Evolutionary conservation across 1,140 invertebrate species (phyloP), one percentile per base, ranked within the genome.

Genomic region (Hyposmocoma kahamanoa): DNA sequence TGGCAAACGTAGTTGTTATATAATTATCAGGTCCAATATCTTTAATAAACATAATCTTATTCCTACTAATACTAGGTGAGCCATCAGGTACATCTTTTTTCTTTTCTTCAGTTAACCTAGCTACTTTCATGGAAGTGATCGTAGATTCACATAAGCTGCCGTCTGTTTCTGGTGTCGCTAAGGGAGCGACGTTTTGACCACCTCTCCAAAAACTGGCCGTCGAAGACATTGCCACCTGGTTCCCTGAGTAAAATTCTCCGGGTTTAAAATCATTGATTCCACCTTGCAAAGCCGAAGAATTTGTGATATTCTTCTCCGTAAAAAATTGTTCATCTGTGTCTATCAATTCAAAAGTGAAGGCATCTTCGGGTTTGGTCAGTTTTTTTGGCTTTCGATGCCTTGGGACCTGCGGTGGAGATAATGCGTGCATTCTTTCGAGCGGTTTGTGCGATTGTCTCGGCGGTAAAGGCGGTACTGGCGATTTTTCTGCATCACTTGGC

Each of bases 331-430:
- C 93, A 68, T 94, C 92, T 17, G 92, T 92, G 63, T 94, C 93
- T 44, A 94, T 92, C 32, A 94, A 89, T 76, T 94, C 92, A 74
- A 94, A 93, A 50, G 89, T 90, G 72, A 94, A 94, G 45, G 90
- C 90, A 70, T 93, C 93, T 84, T 94, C 92, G 2, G 86, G 86
- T 54, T 89, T 90, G 45, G 70, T 85, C 59, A 83, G 68, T 65
- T 87, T 86, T 73, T 88, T 89, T 48, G 89, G 89, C 70, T 90
- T 90, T 52, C 88, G 83, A 72, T 90, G 88, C 51, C 90, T 81
- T 28, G 89, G 88, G 44, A 87, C 84, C 47, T 80, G 77, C 10
- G 84, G 84, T n/a, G 86, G 84, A 46, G 84, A 80, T 41, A 87
- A 72, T 53, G 90, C 90, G 58, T 90, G 90, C 48, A 87, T 89